Conservation (phyloP, 2,113 vertebrate species). For the Noctilio leporinus region DNA sequence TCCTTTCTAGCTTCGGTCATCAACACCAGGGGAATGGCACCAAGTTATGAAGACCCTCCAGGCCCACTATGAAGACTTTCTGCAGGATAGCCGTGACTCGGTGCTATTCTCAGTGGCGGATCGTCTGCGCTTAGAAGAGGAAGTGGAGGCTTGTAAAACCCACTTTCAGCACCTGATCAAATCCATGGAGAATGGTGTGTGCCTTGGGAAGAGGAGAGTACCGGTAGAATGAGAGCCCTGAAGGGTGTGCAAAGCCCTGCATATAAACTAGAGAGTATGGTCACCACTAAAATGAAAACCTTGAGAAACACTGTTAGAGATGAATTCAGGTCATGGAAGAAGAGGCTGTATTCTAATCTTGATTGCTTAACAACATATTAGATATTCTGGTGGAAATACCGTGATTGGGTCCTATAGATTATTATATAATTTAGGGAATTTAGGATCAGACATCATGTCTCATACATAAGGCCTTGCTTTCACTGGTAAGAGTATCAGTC, state of each 20-base stretch:
- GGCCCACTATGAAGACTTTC: slow-evolving; percentile 89
- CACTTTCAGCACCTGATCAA: slow-evolving; percentile 88
- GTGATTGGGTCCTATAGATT: background rate
- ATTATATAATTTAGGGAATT: background rate
- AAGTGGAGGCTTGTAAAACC: slow-evolving; percentile 86
- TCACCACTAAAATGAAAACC: background rate
- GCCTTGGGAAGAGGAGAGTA: background rate
- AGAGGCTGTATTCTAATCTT: background rate
- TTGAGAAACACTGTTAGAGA: background rate
- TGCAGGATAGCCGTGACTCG: slow-evolving; percentile 91
- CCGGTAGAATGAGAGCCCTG: background rate
- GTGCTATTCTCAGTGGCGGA: slow-evolving; percentile 87
- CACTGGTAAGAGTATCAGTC: background rate
- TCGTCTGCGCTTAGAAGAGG: slow-evolving; percentile 85
- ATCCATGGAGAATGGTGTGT: slow-evolving; percentile 92
- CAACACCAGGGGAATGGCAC: slow-evolving; percentile 84
- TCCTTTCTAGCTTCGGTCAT: slow-evolving; percentile 82
- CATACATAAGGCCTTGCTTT: background rate
- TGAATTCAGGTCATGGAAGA: background rate
- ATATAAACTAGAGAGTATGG: background rate
- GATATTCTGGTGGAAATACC: background rate
- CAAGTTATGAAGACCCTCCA: slow-evolving; percentile 88
- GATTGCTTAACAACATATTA: background rate
- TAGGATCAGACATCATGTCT: background rate
- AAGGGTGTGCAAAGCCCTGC: background rate